Evolutionary conservation across 2,113 vertebrate species (phyloP).

Genomic region (Oreocharis arfaki): DNA sequence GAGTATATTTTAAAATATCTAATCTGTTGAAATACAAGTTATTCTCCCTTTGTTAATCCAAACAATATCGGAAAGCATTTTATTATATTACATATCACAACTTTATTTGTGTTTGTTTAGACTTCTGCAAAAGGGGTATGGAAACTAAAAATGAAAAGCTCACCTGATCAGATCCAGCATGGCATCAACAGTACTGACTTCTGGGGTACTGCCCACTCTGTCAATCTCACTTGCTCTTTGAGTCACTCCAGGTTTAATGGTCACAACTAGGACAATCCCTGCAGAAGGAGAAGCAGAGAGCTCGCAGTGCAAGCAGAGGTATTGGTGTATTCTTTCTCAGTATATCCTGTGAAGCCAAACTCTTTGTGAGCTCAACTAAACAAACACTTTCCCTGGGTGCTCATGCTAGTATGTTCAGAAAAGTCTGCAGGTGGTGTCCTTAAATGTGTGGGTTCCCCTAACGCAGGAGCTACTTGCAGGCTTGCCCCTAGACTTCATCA

Average conservation of each 20-base stretch:
- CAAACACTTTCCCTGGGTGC: neutral
- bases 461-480: neutral
- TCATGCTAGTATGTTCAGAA: neutral
- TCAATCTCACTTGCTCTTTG: constrained; percentile 84
- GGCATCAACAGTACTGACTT: constrained; percentile 91
- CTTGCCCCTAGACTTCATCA: neutral
- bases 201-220: constrained; percentile 83
- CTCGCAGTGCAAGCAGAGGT: neutral
- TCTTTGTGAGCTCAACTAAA: neutral
- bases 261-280: constrained; percentile 93
- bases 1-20: neutral
- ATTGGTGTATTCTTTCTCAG: neutral
- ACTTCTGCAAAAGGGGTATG: neutral
- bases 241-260: constrained; percentile 90
- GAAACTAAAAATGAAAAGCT: neutral
- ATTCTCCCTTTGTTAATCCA: neutral
- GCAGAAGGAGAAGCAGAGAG: neutral
- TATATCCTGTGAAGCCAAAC: neutral
- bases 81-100: neutral
- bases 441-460: neutral
- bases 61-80: neutral
- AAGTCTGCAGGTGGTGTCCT: neutral
- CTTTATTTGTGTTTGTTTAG: neutral
- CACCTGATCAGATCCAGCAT: constrained; percentile 94
- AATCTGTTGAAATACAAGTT: neutral